phyloP scores from a whole-genome alignment of 2,797 vertebrate species.

The Acanthornis magna region DNA sequence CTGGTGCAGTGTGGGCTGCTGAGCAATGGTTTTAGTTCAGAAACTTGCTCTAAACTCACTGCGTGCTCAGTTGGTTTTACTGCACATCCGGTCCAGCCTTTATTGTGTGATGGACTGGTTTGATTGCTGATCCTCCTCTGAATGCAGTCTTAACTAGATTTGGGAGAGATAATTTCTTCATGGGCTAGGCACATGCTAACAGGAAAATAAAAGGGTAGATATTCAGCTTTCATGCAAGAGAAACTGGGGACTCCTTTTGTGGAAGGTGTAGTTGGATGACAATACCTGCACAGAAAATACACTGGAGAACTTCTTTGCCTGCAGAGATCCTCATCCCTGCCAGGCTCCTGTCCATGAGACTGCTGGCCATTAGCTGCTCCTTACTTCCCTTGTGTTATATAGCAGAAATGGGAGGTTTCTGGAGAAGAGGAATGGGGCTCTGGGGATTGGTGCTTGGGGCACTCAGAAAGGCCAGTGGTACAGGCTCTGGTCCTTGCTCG shows the following conservation, averaged over 20 bases:
- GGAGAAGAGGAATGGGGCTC: background rate
- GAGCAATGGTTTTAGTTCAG: background rate
- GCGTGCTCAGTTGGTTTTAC: background rate
- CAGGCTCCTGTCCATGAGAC: background rate
- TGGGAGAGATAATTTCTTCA: background rate
- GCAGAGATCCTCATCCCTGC: background rate
- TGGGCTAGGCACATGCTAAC: background rate
- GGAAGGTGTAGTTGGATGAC: background rate
- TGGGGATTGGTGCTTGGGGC: background rate
- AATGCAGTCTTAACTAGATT: background rate
- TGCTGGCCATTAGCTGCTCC: background rate
- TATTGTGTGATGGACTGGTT: background rate
- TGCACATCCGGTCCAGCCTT: rapidly evolving
- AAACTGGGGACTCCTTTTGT: background rate
- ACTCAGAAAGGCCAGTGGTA: background rate
- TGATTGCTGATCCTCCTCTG: background rate
- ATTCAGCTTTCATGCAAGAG: background rate
- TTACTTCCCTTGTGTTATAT: rapidly evolving
- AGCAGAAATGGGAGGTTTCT: background rate
- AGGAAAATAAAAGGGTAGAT: background rate
- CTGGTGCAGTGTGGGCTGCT: background rate
- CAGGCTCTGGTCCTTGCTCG: background rate
- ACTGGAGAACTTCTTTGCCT: background rate
- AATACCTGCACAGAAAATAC: background rate
- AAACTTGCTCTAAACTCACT: background rate